Conservation (phyloP, 1,140 invertebrate species). For the Chironomus tepperi region DNA sequence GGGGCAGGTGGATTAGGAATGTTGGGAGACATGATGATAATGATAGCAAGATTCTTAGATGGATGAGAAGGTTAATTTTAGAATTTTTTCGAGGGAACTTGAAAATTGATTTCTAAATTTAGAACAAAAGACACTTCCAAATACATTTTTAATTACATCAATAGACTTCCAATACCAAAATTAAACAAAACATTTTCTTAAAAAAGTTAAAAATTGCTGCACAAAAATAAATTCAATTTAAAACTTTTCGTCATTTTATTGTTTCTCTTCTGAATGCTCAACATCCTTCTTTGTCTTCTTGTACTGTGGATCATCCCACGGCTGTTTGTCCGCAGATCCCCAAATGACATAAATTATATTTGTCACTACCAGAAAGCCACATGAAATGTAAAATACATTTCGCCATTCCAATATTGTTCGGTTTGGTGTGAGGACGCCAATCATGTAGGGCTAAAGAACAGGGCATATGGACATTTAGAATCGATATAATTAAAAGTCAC, state of each 20-base stretch:
- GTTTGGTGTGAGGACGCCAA: not conserved
- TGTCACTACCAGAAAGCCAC: not conserved
- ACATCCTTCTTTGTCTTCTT: not conserved
- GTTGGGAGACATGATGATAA: no score
- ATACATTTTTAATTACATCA: no score
- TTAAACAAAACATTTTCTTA: no score
- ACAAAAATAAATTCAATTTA: no score
- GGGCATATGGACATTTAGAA: not conserved
- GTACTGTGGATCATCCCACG: conserved; percentile 1
- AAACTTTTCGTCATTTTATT: not conserved
- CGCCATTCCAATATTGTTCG: not conserved
- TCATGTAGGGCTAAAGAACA: not conserved
- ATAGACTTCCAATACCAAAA: no score
- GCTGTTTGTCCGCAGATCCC: not conserved
- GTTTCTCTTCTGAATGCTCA: not conserved
- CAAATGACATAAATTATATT: not conserved
- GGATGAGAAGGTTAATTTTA: no score
- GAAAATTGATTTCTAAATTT: no score
- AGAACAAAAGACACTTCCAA: no score
- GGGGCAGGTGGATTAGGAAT: no score
- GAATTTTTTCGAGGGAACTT: no score
- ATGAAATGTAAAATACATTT: not conserved
- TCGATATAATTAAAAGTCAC: not conserved
- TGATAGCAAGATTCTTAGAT: no score
- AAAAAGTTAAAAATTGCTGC: no score